Evolutionary conservation across 2,113 vertebrate species (phyloP), one percentile per base, ranked within the genome.

Genomic region (Spheniscus mendiculus): DNA sequence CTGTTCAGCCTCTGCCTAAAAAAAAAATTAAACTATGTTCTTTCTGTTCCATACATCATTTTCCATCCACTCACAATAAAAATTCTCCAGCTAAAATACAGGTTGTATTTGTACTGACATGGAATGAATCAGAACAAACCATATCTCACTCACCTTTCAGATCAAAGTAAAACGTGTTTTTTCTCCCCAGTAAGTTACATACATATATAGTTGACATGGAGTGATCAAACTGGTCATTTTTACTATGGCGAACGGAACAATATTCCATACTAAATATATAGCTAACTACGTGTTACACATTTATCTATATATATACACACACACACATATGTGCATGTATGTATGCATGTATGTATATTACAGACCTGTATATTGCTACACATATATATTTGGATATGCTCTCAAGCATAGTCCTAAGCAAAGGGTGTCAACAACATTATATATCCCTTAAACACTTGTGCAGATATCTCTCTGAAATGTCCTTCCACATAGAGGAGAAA

Each of bases 81-180:
- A 83, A 56, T 61, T 90, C 74, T 92, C 61, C 61, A 78, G 36
- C 74, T 95, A 90, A 97, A 96, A 91, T 80, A 62, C 78, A 89
- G 23, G 53, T 63, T 90, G 71, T 66, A 58, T 94, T 94, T 95
- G 74, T 61, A 87, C 58, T 63, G 52, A 92, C 89, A 45, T 38
- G 14, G 53, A 87, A 78, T 45, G 50, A 96, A 87, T 88, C 89
- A 91, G 36, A 84, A 72, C 44, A 83, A 95, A 88, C 34, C 47
- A 14, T 44, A 91, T 40, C 74, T 97, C 72, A 38, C 44, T 85
- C 86, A 82, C 70, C 25, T 59, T 73, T 84, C 59, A 65, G 47
- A 96, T 79, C 77, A 87, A 74, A 94, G 72, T 61, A 89, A 93
- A 95, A 89, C 0, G 6, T 78, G n/a, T 44, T 88, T 90, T 84